Evolutionary conservation across 2,113 vertebrate genomes (phyloP), one percentile per base, ranked within the genome.

Genomic region (Emydura subglobosa): DNA sequence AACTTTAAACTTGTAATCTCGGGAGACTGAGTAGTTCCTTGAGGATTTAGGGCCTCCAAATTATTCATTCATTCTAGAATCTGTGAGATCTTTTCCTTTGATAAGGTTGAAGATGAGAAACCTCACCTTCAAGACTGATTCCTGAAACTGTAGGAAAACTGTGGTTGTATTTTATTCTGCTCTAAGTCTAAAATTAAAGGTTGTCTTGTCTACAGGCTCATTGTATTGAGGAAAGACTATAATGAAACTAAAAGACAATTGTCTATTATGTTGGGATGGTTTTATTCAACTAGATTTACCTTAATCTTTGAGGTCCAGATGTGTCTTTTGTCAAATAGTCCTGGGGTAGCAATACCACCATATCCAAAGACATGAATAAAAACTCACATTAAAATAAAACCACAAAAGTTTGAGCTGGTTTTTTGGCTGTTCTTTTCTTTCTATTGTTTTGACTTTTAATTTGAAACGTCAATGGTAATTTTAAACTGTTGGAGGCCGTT

Each of bases 401-500:
- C 44, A 39, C 27, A 72, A 78, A 39, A 81, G n/a, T 24, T 59
- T 90, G 50, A 92, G 10, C 16, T 74, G 39, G 8, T 86, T 4
- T 87, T 47, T 29, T 82, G 54, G 83, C n/a, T 88, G 51, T 0
- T 68, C 59, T 72, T 87, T 86, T n/a, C 10, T 42, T 53, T 57
- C 76, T 54, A 89, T 86, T 80, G 72, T 78, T 92, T 87, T 57
- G 51, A 72, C 79, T 57, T 86, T 82, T 95, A 95, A 97, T 94
- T 88, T 94, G 93, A 96, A 97, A 95, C 91, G 86, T 82, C 94
- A 95, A 68, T 79, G 76, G 94, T 96, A 74, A 95, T 96, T 94
- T 95, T 87, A 88, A 96, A 94, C n/a, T 4, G 90, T 50, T 72
- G 22, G 76, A 92, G 92, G 89, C 82, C 39, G 42, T 95, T 89